Conservation (phyloP, 2,797 vertebrate species). For the Falco concolor region DNA sequence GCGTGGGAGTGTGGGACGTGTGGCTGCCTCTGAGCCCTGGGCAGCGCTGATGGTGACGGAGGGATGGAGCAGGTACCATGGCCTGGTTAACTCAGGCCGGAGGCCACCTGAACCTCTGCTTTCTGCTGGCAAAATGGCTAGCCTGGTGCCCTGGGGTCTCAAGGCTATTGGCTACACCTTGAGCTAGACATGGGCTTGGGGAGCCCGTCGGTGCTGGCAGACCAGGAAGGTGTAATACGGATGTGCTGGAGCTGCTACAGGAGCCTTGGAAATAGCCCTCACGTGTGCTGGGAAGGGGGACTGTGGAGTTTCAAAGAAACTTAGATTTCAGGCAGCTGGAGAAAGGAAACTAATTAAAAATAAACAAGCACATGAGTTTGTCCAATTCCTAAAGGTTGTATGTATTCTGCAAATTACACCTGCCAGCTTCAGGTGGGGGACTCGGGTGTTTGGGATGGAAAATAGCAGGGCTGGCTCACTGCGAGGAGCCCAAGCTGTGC, state of each 20-base stretch:
- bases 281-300: background rate
- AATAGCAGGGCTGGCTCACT: background rate
- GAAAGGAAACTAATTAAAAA: background rate
- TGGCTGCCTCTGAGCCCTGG: accelerated
- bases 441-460: background rate
- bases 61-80: accelerated
- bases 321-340: background rate
- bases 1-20: background rate
- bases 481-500: background rate
- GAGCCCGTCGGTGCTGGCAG: accelerated
- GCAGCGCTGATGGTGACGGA: accelerated
- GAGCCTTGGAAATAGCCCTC: accelerated
- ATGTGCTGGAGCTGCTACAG: accelerated
- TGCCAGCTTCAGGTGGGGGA: background rate
- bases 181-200: accelerated
- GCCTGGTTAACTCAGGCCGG: no score
- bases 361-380: background rate
- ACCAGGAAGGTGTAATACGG: accelerated
- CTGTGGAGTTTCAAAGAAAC: background rate
- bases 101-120: background rate
- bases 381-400: background rate
- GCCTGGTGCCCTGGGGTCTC: background rate
- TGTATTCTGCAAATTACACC: background rate
- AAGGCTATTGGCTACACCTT: background rate
- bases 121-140: no score